Evolutionary conservation across 1,140 invertebrate genomes (phyloP), one percentile per base, ranked within the genome.

Genomic region (Bombus cullumanus): DNA sequence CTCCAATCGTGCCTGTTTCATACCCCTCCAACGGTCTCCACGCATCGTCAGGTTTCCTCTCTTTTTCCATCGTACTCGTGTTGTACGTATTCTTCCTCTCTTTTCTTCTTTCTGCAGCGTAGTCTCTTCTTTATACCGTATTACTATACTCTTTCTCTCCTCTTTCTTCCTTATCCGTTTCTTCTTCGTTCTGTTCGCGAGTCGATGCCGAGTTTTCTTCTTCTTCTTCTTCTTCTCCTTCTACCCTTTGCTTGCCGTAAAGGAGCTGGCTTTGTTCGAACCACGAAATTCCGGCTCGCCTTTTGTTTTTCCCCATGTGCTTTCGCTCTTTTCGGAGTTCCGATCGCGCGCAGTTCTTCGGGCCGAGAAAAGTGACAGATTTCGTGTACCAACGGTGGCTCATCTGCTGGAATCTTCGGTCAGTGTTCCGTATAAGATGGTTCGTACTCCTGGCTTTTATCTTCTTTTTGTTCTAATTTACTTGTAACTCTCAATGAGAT

Each of bases 11-110:
- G 15, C 13, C 39, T 34, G 13, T 81, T 75, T 86, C 86, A 68
- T 87, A 69, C 85, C 79, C 88, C 81, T 64, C 85, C 81, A 79
- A 79, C 81, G 83, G 74, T 81, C 71, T 62, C 28, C 37, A 12
- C 25, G 28, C 39, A 77, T 34, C 85, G 59, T n/a, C 41, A 18
- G 68, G 47, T 57, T 39, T 72, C 41, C 80, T 81, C 72, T 64
- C 80, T 31, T 39, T 62, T 31, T 59, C 37, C 3, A 57, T 71
- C 73, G 15, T 15, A 13, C n/a, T 39, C 43, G 53, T 28, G 72
- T 28, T 18, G 10, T 39, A 15, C 6, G 10, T 39, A 66, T 31
- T 66, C 71, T 12, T 3, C 31, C 34, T 75, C 73, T 53, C 73
- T 22, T 34, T 75, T 34, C 47, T 43, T 75, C 73, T 59, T 53